Base-by-base conservation (phyloP, 2,113 vertebrate genomes). In the Bos javanicus region DNA sequence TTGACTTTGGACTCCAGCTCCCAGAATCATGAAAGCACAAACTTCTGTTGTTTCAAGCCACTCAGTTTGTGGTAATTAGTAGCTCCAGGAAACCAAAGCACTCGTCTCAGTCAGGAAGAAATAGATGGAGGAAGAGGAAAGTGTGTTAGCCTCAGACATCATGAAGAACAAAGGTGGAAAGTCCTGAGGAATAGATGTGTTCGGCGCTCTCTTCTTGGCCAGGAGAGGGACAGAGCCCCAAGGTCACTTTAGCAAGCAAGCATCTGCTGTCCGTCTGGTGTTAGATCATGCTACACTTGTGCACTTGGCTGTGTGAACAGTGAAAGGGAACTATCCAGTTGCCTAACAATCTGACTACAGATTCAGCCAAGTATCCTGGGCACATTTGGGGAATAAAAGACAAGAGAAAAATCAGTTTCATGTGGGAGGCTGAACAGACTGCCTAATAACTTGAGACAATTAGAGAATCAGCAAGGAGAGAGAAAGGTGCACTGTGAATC, bases 361-460 rank as follows among this genome's bases (percentile, higher is more conserved):
- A 97, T 64, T 43, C 57, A 96, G 19, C 23, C 82, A 92, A 71
- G 25, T 83, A 83, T 87, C 13, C 57, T 92, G n/a, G 52, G 94
- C 23, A 78, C 7, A 12, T 90, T 67, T 67, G 52, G 62, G 48
- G 36, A 87, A 90, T 89, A 96, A 95, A 95, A 91, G 56, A 90
- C 28, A 64, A 93, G n/a, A 95, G 57, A 94, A 96, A 96, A 96
- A 87, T 93, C 62, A n/a, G 56, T 96, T 95, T 97, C 62, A 36
- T 7, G 16, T 78, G 60, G 60, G 78, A 93, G 33, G 46, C 54
- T 86, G 43, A 87, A 96, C 82, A 97, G 83, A 71, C 57, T 96
- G 54, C 83, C 59, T 95, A 83, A 84, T 94, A 94, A 94, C 52
- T 82, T 95, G n/a, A 94, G 60, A 82, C 91, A 74, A 48, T 80